Conservation (phyloP, 2,888 invertebrate genomes). For the Chrysolina oricalcia region DNA sequence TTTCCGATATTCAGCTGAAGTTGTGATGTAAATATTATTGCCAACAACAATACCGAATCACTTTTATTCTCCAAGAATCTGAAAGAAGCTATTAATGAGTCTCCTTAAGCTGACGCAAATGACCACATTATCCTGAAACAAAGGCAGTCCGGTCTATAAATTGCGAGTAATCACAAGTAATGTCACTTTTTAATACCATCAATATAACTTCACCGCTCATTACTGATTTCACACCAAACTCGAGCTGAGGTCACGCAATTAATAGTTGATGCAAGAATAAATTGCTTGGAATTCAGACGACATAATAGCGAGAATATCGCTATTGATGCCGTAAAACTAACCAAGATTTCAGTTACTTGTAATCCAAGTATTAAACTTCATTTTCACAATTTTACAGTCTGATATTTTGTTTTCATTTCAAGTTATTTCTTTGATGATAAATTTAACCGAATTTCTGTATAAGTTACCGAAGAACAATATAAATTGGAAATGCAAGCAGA, state of each 20-base stretch:
- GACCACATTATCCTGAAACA: neutral
- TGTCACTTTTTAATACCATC: neutral
- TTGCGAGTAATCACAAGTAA: slow-evolving; percentile 1
- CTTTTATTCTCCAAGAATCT: no score
- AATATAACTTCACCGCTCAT: neutral
- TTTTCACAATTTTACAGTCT: no score
- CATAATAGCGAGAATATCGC: neutral
- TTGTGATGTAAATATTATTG: no score
- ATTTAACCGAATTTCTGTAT: no score
- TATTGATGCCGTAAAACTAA: neutral
- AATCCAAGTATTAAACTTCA: no score
- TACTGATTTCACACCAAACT: slow-evolving; percentile 13
- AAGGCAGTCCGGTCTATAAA: neutral
- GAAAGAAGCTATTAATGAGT: neutral
- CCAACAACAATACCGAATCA: no score
- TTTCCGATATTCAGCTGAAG: no score
- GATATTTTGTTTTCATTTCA: no score
- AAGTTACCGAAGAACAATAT: no score
- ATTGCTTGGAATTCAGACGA: neutral
- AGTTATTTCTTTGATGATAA: no score
- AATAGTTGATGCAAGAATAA: slow-evolving; percentile 18
- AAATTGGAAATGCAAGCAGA: no score
- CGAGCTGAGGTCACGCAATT: slow-evolving; percentile 11
- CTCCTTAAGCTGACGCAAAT: neutral
- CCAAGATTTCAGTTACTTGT: neutral